phyloP scores from a whole-genome alignment of 2,888 invertebrate species.

The Drosophila helvetica region DNA sequence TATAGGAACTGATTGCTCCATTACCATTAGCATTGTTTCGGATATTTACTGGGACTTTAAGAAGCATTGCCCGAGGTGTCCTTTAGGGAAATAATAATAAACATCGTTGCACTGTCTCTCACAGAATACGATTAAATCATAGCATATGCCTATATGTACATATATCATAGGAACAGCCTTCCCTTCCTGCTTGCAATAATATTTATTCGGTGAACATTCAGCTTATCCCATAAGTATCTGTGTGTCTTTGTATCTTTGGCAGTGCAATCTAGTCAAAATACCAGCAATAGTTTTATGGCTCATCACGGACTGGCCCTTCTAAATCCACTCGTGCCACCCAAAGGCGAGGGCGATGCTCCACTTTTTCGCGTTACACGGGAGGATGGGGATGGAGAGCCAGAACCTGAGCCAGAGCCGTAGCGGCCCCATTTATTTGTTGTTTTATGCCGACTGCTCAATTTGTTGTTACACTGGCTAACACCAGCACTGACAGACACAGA shows the following conservation, averaged over 20 bases:
- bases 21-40: not conserved
- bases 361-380: conserved; percentile 23
- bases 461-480: conserved; percentile 45
- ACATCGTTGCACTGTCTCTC: not conserved
- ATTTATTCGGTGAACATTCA: conserved; percentile 9
- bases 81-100: not conserved
- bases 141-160: too few species aligned
- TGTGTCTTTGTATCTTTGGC: conserved; percentile 15
- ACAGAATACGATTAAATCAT: too few species aligned
- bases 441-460: conserved; percentile 58
- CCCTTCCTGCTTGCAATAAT: conserved; percentile 13
- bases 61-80: not conserved
- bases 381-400: not conserved
- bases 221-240: conserved; percentile 31
- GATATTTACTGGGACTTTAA: too few species aligned
- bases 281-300: conserved; percentile 69
- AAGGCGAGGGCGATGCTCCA: conserved; percentile 58
- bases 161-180: not conserved
- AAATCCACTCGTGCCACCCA: conserved; percentile 23
- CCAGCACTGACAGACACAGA: conserved; percentile 17
- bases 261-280: conserved; percentile 50
- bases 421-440: conserved; percentile 29
- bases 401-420: not conserved
- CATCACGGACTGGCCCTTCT: conserved; percentile 41
- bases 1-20: too few species aligned